Evolutionary conservation across 1,140 invertebrate genomes (phyloP), one percentile per base, ranked within the genome.

Genomic region (Drosophila lini): DNA sequence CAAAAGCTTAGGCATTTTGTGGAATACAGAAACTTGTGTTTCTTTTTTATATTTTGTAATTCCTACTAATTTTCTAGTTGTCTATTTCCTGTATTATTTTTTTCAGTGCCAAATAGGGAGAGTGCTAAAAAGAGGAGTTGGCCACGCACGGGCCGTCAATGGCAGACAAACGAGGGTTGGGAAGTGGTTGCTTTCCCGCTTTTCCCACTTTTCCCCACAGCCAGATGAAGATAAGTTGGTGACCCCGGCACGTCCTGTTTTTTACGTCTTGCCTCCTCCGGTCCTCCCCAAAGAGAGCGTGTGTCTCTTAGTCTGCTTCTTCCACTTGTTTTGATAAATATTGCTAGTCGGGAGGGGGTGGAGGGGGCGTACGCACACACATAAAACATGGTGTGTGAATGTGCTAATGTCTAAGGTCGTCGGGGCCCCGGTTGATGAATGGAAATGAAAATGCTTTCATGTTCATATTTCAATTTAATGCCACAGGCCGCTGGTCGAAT

Each of bases 381-480:
- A 60, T 28, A 50, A 63, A 60, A 38, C 42, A 42, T 45, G 56
- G 47, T 71, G 80, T 90, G 85, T 48, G 78, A 89, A 89, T 90
- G 80, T 89, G 84, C 75, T 89, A 90, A 89, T 84, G 74, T 90
- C 68, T 83, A 81, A 79, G 84, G 84, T 89, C 83, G 62, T 45
- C 52, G 36, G 62, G 41, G 57, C 25, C 61, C 16, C 53, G 56
- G 50, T 67, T 84, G 80, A 83, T 88, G 74, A 80, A 88, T 88
- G 83, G 65, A 75, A 88, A 88, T 83, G 83, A 67, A 65, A 88
- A 82, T 55, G 74, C 84, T 89, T 84, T 89, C 70, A 81, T 81
- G 65, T 81, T 84, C 80, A 89, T 84, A 89, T 89, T 90, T 89
- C 78, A 89, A 89, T 84, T 84, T 81, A 62, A 78, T 89, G 44